Evolutionary conservation across 2,888 invertebrate genomes (phyloP).

Genomic region (Alloplasta piceator): DNA sequence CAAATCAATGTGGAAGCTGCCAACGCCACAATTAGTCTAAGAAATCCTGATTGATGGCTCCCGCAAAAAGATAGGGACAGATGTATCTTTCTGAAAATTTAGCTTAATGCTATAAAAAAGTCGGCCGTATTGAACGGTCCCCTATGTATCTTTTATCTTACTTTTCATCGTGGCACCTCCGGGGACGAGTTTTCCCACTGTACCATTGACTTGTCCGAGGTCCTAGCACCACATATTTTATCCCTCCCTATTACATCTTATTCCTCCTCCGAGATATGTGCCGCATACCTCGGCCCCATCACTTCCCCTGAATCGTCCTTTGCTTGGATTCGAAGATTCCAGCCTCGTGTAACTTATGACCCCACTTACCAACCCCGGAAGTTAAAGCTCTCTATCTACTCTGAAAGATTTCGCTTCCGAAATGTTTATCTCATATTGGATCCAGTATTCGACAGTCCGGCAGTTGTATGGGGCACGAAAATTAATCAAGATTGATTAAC

Average conservation of each 20-base stretch:
- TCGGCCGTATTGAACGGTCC: background rate
- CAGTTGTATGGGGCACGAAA: too few relatives aligned
- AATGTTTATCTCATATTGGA: too few relatives aligned
- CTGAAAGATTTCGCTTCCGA: too few relatives aligned
- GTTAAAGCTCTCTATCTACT: too few relatives aligned
- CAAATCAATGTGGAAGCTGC: too few relatives aligned
- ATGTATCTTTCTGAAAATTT: too few relatives aligned
- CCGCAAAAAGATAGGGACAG: too few relatives aligned
- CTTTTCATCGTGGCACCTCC: conserved; percentile 6
- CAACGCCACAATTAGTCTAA: too few relatives aligned
- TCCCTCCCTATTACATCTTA: background rate
- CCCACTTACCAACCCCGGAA: conserved; percentile 33
- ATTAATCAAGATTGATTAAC: too few relatives aligned
- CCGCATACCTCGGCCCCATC: background rate
- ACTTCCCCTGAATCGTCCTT: background rate
- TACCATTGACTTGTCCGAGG: background rate
- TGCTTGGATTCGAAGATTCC: conserved; percentile 6
- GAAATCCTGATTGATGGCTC: too few relatives aligned
- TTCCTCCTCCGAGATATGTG: conserved; percentile 4
- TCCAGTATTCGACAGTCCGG: too few relatives aligned
- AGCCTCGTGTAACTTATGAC: conserved; percentile 25
- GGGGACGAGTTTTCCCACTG: conserved; percentile 7
- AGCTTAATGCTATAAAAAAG: background rate
- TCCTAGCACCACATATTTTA: background rate
- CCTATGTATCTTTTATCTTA: background rate